phyloP scores from a whole-genome alignment of 2,888 invertebrate genomes.

The Acronicta aceris region DNA sequence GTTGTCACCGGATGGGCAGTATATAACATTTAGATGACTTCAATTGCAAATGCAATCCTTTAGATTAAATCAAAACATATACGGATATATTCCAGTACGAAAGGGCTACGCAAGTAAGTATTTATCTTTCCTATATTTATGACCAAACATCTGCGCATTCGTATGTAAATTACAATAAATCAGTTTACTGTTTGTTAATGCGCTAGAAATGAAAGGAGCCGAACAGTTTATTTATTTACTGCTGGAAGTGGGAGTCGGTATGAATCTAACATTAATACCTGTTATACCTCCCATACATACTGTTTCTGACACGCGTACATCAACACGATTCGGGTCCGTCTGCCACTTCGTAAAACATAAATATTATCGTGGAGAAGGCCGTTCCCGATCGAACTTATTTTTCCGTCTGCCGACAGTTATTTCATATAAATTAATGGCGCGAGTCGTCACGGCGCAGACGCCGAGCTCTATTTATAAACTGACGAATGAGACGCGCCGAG shows the following conservation, averaged over 20 bases:
- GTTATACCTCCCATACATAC: constrained; percentile 62
- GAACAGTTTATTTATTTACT: constrained; percentile 67
- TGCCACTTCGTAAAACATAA: constrained; percentile 87
- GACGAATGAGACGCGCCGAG: constrained; percentile 88
- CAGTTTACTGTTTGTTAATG: constrained; percentile 61
- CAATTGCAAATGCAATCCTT: constrained; percentile 29
- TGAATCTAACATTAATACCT: constrained; percentile 68
- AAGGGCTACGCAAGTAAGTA: constrained; percentile 42
- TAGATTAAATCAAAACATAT: constrained; percentile 30
- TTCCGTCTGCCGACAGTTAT: constrained; percentile 89
- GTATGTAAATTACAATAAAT: constrained; percentile 58
- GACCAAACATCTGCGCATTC: constrained; percentile 57
- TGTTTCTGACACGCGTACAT: constrained; percentile 80
- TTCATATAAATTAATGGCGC: constrained; percentile 89
- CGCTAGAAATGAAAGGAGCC: constrained; percentile 66
- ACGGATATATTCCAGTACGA: constrained; percentile 23
- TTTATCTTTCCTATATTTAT: constrained; percentile 54
- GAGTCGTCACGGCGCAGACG: constrained; percentile 89
- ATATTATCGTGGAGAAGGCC: constrained; percentile 87
- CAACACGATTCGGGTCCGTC: constrained; percentile 74
- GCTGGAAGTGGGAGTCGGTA: constrained; percentile 64
- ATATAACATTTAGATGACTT: constrained; percentile 25
- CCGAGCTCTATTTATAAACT: constrained; percentile 88
- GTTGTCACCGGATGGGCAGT: constrained; percentile 33
- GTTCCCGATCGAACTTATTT: constrained; percentile 87